Evolutionary conservation across 2,888 invertebrate species (phyloP).

Genomic region (Dastarcus helophoroides): DNA sequence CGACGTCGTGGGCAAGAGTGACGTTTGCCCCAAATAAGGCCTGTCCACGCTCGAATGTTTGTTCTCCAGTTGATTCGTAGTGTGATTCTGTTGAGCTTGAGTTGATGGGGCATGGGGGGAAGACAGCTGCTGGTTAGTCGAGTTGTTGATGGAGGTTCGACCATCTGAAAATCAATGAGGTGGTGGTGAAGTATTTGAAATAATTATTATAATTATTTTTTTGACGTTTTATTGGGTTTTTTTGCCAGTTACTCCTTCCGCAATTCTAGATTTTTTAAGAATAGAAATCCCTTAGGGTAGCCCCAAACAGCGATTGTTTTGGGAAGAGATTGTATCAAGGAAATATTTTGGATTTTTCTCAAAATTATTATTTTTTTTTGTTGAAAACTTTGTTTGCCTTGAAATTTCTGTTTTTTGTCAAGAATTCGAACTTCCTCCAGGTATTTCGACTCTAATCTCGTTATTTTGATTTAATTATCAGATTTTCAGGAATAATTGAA

Average conservation of each 20-base stretch:
- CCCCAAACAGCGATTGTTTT: background rate
- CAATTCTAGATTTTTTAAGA: too few relatives aligned
- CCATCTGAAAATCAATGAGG: conserved; percentile 6
- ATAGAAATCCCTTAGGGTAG: too few relatives aligned
- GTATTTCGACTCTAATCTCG: too few relatives aligned
- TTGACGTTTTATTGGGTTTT: too few relatives aligned
- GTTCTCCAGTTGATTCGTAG: conserved; percentile 18
- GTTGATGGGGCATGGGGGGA: conserved; percentile 17
- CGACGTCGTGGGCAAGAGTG: conserved; percentile 40
- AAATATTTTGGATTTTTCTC: conserved; percentile 1
- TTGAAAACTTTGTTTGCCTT: too few relatives aligned
- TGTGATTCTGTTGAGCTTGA: conserved; percentile 14
- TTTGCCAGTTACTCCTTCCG: too few relatives aligned
- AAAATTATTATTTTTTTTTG: background rate
- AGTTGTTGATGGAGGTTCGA: conserved; percentile 10
- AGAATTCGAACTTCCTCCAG: too few relatives aligned
- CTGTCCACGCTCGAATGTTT: conserved; percentile 25
- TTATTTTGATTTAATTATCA: too few relatives aligned
- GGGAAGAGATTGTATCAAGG: background rate
- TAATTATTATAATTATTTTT: background rate
- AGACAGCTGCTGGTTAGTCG: conserved; percentile 17
- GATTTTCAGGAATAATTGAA: too few relatives aligned
- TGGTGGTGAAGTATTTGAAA: conserved; percentile 7
- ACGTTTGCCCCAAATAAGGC: conserved; percentile 47
- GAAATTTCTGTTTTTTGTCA: too few relatives aligned